Evolutionary conservation across 1,140 invertebrate species (phyloP).

Genomic region (Elymnias hypermnestra): DNA sequence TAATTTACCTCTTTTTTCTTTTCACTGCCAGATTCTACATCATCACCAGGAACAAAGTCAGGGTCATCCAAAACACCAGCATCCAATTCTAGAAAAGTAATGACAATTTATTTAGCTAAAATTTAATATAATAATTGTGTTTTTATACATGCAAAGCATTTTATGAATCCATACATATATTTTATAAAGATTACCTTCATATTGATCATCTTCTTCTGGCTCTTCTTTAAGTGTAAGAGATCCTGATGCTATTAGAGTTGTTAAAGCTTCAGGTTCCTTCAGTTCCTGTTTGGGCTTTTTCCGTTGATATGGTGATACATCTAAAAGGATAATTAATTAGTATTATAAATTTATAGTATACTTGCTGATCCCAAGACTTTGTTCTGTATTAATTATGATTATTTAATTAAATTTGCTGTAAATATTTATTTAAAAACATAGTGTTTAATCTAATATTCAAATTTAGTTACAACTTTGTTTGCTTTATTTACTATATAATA

Average conservation of each 20-base stretch:
- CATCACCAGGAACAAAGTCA: conserved; percentile 45
- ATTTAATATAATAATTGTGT: too few relatives aligned
- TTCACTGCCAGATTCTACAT: conserved; percentile 35
- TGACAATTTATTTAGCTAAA: too few relatives aligned
- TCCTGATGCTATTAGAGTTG: conserved; percentile 46
- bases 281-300: conserved; percentile 46
- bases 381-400: too few relatives aligned
- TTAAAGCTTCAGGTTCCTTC: conserved; percentile 48
- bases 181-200: conserved; percentile 20
- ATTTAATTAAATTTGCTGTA: too few relatives aligned
- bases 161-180: too few relatives aligned
- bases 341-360: too few relatives aligned
- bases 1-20: conserved; percentile 26
- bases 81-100: neutral
- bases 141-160: too few relatives aligned
- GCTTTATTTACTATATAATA: too few relatives aligned
- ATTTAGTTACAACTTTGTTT: too few relatives aligned
- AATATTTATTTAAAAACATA: too few relatives aligned
- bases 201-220: conserved; percentile 35
- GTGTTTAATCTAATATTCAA: too few relatives aligned
- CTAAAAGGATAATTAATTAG: conserved; percentile 29
- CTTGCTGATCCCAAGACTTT: too few relatives aligned
- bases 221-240: conserved; percentile 49
- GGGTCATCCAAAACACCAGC: conserved; percentile 44
- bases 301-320: conserved; percentile 58